These are phyloP conservation scores for Bovichtus diacanthus DNA, from an alignment of 2,797 vertebrate genomes.

Conservation along the genomic window DNA sequence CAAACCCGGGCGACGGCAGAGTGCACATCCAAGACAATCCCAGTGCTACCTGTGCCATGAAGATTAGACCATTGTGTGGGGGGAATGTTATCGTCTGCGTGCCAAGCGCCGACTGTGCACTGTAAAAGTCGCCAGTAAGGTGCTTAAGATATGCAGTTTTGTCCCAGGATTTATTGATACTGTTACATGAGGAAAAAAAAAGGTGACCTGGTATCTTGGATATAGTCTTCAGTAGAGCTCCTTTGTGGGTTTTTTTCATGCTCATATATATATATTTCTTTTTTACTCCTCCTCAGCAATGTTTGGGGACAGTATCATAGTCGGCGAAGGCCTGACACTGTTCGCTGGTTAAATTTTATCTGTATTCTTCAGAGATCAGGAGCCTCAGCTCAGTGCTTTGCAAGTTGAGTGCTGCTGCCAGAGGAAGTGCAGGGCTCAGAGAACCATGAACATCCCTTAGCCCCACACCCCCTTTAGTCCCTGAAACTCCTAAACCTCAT, in stretches of 20 bases:
- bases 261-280: slow-evolving; percentile 72
- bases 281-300: slow-evolving; percentile 76
- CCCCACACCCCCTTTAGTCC: slow-evolving; percentile 53
- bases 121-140: slow-evolving; percentile 85
- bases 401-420: slow-evolving; percentile 73
- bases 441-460: slow-evolving; percentile 72
- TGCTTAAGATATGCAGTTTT: slow-evolving; percentile 86
- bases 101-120: slow-evolving; percentile 80
- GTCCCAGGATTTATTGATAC: slow-evolving; percentile 83
- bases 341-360: slow-evolving; percentile 77
- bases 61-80: slow-evolving; percentile 86
- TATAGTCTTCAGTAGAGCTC: slow-evolving; percentile 69
- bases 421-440: slow-evolving; percentile 72
- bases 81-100: slow-evolving; percentile 83
- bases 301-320: slow-evolving; percentile 76
- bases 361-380: slow-evolving; percentile 80
- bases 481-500: slow-evolving; percentile 66
- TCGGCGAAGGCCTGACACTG: slow-evolving; percentile 64
- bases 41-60: slow-evolving; percentile 87
- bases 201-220: slow-evolving; percentile 82
- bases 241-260: slow-evolving; percentile 69
- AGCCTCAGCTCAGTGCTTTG: slow-evolving; percentile 75
- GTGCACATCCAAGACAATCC: slow-evolving; percentile 88
- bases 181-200: slow-evolving; percentile 67
- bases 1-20: slow-evolving; percentile 81